These are phyloP conservation scores for Ophion ventricosus DNA, from an alignment of 2,888 invertebrate genomes.

Conservation along the genomic window DNA sequence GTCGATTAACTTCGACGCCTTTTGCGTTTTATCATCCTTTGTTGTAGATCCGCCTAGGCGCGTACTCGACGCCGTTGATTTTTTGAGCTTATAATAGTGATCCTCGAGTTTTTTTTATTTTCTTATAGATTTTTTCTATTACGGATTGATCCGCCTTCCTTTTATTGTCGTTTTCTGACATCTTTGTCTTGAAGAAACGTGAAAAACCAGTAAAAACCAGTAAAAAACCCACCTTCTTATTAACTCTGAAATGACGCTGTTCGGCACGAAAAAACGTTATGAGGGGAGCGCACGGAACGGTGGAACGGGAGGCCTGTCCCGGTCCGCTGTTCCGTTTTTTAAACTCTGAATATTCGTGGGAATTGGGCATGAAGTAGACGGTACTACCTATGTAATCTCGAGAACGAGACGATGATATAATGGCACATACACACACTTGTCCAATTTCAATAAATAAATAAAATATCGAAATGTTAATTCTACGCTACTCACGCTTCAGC, in stretches of 20 bases:
- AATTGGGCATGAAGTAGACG: conserved; percentile 32
- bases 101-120: conserved; percentile 44
- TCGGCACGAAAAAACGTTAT: conserved; percentile 46
- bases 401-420: conserved; percentile 24
- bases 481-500: background rate
- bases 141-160: conserved; percentile 40
- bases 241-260: conserved; percentile 6
- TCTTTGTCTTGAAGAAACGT: background rate
- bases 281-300: conserved; percentile 34
- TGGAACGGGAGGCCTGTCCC: conserved; percentile 1
- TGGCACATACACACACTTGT: no score
- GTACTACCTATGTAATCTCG: conserved; percentile 39
- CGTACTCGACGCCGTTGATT: conserved; percentile 12
- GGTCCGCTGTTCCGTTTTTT: conserved; percentile 31
- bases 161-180: conserved; percentile 37
- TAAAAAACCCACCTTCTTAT: background rate
- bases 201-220: no score
- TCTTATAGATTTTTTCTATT: conserved; percentile 36
- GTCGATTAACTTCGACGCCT: conserved; percentile 1
- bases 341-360: conserved; percentile 44
- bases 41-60: no score
- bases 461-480: background rate
- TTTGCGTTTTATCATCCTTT: background rate
- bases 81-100: conserved; percentile 38
- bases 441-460: no score